Evolutionary conservation across 2,888 invertebrate species (phyloP), one percentile per base, ranked within the genome.

Genomic region (Oxyteleia sp.): DNA sequence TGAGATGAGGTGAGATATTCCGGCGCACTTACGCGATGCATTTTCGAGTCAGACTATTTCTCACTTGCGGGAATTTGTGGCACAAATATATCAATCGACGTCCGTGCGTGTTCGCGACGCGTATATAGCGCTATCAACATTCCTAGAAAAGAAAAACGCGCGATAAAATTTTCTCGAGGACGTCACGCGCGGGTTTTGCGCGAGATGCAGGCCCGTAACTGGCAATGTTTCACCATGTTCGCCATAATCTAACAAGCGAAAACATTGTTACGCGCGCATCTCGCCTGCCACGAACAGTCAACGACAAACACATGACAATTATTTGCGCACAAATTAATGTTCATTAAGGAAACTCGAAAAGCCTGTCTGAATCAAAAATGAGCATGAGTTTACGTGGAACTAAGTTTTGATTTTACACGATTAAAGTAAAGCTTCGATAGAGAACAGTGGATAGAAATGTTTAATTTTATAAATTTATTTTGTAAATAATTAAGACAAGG

Each of bases 81-180:
- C 57, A 57, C 75, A 57, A 75, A 75, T 75, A 66, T 75, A 66
- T 76, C 76, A 68, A 76, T 76, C 74, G 43, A 4, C 16, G 23
- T 43, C n/a, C 18, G 51, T 51, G 61, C 53, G 72, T 59, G 72
- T 61, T 47, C 20, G 51, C 29, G 61, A n/a, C 63, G 32, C 66
- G 43, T 57, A 59, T 59, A 26, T 57, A 35, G 57, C 53, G 13
- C 63, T 29, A 61, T 78, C 61, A 41, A 55, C 69, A 69, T 78
- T 69, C 78, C 78, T 69, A 55, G 45, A 69, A 63, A 69, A 78
- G 69, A 78, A 78, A 78, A 78, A 78, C 61, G 61, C 55, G 78
- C 78, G 69, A 78, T 78, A 53, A 78, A 69, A 69, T 71, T 69
- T 79, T 41, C 20, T 38, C 63, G 63, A 15, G 51, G 49, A 59